Evolutionary conservation across 2,113 vertebrate genomes (phyloP).

Genomic region (Phrynocephalus versicolor): DNA sequence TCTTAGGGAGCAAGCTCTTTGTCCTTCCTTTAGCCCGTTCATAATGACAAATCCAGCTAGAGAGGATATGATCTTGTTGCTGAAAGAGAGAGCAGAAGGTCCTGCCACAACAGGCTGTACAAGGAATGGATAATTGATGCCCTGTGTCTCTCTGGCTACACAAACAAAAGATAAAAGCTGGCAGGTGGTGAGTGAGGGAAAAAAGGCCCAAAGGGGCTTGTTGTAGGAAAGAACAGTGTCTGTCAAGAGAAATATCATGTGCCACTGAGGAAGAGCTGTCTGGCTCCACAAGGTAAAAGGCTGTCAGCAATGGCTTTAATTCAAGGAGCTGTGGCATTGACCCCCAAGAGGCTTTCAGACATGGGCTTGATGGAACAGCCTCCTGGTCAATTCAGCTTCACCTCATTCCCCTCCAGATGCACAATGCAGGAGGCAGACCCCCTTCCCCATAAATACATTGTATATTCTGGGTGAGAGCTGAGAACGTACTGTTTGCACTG

Average conservation of each 20-base stretch:
- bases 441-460: no score
- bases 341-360: neutral
- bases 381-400: neutral
- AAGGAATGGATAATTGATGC: neutral
- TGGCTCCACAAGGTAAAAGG: neutral
- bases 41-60: neutral
- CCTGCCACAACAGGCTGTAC: neutral
- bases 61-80: neutral
- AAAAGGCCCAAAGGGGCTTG: neutral
- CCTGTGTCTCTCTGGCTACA: neutral
- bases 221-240: no score
- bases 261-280: neutral
- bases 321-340: neutral
- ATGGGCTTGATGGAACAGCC: neutral
- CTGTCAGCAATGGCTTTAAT: neutral
- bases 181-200: neutral
- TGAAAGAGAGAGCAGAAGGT: neutral
- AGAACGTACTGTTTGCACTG: no score
- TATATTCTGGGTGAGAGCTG: no score
- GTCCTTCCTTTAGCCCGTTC: neutral
- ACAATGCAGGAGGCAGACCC: no score
- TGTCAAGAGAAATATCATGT: neutral
- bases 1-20: neutral
- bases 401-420: neutral
- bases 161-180: neutral